Conservation (phyloP, 2,113 vertebrate genomes). For the Sinocyclocheilus rhinocerous region DNA sequence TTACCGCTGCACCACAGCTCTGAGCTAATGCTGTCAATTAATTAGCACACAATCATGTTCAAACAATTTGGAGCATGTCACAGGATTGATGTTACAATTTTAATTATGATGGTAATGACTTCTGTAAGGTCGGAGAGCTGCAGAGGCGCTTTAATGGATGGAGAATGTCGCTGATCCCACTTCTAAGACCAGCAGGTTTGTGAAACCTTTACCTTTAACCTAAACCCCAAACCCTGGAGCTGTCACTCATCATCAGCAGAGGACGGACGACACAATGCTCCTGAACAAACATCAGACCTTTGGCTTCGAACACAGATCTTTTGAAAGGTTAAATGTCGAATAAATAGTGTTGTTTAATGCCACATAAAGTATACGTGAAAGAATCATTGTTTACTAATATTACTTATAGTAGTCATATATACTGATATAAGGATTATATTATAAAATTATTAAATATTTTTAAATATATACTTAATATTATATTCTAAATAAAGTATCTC, state of each 20-base stretch:
- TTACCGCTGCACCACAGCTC: neutral
- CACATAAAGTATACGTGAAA: too few species aligned
- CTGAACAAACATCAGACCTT: constrained; percentile 26
- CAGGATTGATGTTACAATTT: neutral
- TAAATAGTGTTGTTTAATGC: too few species aligned
- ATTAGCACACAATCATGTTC: neutral
- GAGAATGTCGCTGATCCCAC: constrained; percentile 50
- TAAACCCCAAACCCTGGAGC: constrained; percentile 23
- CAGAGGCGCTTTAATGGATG: neutral
- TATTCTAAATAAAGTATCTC: too few species aligned
- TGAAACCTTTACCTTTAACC: constrained; percentile 29
- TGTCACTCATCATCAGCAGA: constrained; percentile 26
- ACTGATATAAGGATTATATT: too few species aligned
- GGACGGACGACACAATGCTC: neutral
- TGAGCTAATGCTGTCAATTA: neutral
- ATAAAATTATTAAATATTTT: too few species aligned
- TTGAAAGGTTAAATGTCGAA: too few species aligned
- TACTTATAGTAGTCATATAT: too few species aligned
- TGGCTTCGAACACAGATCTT: neutral
- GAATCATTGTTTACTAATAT: too few species aligned
- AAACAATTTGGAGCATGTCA: constrained; percentile 18
- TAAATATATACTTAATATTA: too few species aligned
- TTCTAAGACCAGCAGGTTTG: constrained; percentile 23
- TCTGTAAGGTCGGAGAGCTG: constrained; percentile 2
- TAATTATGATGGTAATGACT: neutral